A percentile compares a stretch with the other conserved stretches of the same genome.
phyloP scores from a whole-genome alignment of 1,140 invertebrate species.

The Sycobia sp. region DNA sequence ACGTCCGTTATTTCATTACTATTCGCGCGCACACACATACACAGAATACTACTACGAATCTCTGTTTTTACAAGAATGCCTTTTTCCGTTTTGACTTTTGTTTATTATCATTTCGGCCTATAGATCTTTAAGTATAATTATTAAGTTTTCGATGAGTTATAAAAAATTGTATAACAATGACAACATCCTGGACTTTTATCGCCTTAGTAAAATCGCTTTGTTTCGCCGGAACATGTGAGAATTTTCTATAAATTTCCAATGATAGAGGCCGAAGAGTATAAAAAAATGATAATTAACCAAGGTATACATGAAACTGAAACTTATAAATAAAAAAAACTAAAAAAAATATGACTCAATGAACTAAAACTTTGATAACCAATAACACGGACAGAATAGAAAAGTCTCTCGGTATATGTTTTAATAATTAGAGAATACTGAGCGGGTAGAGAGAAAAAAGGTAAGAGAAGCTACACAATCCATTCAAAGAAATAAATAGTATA shows the following conservation, averaged over 20 bases:
- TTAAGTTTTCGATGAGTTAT: background rate
- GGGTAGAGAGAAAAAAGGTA: constrained; percentile 62
- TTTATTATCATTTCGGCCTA: no score
- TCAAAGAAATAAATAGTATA: constrained; percentile 47
- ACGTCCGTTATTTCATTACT: background rate
- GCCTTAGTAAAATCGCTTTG: no score
- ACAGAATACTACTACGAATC: constrained; percentile 7
- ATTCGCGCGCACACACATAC: background rate
- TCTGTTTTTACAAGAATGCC: background rate
- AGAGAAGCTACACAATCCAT: constrained; percentile 44
- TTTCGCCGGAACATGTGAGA: no score
- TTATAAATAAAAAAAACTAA: constrained; percentile 26
- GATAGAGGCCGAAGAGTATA: constrained; percentile 3
- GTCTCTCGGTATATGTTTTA: no score
- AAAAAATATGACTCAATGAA: constrained; percentile 1
- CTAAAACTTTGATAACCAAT: background rate
- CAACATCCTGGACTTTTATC: no score
- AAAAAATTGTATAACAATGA: background rate
- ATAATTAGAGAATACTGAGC: constrained; percentile 46
- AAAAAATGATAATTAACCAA: no score
- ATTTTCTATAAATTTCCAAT: constrained; percentile 3
- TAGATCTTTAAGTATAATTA: no score
- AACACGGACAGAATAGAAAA: constrained; percentile 19
- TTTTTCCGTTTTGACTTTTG: no score
- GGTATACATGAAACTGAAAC: constrained; percentile 3